Percentiles rank a stretch among this genome's conserved stretches.
These are phyloP conservation scores for Dipus sagitta DNA, from an alignment of 2,797 vertebrate species.

Conservation along the genomic window DNA sequence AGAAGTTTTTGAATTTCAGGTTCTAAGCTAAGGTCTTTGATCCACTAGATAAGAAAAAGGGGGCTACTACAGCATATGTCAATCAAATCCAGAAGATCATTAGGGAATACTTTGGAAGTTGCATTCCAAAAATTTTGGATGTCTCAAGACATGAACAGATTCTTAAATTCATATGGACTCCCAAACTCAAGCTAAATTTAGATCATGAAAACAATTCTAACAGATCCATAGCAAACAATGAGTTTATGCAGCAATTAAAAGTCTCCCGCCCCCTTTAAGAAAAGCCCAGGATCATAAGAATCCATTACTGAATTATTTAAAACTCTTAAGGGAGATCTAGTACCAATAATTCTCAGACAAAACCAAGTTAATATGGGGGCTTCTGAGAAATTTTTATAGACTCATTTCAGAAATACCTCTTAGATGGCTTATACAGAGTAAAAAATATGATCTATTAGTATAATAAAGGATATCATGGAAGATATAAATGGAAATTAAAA, in stretches of 20 bases:
- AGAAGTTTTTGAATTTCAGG: neutral
- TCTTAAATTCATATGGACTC: neutral
- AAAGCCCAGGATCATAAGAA: neutral
- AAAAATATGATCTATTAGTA: neutral
- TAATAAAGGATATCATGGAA: neutral
- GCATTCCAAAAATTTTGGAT: neutral
- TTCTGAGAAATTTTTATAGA: neutral
- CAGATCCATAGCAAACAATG: neutral
- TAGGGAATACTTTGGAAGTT: neutral
- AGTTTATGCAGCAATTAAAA: neutral
- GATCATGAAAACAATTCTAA: neutral
- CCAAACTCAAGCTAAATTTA: neutral
- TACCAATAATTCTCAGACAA: neutral
- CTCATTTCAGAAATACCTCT: constrained; percentile 1
- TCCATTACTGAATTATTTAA: neutral
- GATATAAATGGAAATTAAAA: constrained; percentile 7
- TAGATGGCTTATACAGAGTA: neutral
- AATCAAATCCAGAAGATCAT: neutral
- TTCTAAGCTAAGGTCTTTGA: neutral
- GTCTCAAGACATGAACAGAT: neutral
- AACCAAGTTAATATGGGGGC: neutral
- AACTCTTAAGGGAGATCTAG: neutral
- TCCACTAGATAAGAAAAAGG: neutral
- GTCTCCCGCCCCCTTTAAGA: too few relatives aligned
- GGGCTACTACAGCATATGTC: neutral